Conservation (phyloP, 2,113 vertebrate species). For the Chroicocephalus ridibundus region DNA sequence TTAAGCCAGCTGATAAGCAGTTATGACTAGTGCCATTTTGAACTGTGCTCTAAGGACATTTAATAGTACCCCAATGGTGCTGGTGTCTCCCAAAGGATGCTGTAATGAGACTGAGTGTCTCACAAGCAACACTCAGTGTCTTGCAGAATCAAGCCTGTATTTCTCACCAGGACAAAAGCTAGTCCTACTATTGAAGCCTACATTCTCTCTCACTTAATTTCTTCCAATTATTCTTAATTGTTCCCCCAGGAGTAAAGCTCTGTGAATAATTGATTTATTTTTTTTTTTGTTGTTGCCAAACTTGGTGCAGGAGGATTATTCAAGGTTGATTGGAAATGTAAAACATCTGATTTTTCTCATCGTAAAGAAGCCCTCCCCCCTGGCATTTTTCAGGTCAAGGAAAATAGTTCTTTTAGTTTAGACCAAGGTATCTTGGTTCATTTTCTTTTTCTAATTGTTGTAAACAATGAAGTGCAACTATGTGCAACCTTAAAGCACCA, state of each 20-base stretch:
- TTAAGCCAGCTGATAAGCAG: not conserved
- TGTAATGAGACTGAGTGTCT: not conserved
- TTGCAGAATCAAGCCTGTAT: not conserved
- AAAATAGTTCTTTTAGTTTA: not conserved
- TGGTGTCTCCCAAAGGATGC: not conserved
- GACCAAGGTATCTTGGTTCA: not conserved
- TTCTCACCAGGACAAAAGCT: not conserved
- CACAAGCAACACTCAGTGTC: not conserved
- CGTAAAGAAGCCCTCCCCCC: not conserved
- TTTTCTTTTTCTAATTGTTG: not conserved
- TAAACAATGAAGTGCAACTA: not conserved
- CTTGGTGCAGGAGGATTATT: not conserved
- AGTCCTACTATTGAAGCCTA: not conserved
- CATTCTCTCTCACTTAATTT: conserved; percentile 39
- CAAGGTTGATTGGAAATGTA: not conserved
- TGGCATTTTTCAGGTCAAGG: not conserved
- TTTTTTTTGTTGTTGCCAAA: not conserved
- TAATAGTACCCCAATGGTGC: not conserved
- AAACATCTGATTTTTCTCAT: not conserved
- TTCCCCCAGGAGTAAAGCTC: conserved; percentile 23
- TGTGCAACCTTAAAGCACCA: not conserved
- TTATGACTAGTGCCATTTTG: not conserved
- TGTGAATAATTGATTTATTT: conserved; percentile 32
- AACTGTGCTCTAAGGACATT: not conserved
- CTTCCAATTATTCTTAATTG: conserved; percentile 48